Evolutionary conservation across 2,888 invertebrate genomes (phyloP).

Genomic region (Diplolepis rosae): DNA sequence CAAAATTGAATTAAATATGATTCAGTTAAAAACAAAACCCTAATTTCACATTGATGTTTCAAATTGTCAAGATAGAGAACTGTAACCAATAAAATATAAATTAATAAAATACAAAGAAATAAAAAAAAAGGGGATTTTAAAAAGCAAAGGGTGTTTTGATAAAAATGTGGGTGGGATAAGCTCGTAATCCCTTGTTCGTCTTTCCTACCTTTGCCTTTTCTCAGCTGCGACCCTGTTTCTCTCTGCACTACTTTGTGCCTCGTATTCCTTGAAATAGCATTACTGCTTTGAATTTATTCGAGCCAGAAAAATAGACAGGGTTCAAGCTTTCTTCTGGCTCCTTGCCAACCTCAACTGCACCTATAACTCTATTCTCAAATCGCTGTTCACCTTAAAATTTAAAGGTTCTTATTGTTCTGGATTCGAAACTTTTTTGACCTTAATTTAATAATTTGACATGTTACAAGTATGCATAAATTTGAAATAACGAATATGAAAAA

Average conservation of each 20-base stretch:
- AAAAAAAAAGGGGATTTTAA: not conserved
- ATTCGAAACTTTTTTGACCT: constrained; percentile 2
- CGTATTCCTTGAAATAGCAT: constrained; percentile 1
- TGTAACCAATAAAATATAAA: too few species aligned
- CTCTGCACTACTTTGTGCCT: not conserved
- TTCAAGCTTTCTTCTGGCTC: constrained; percentile 16
- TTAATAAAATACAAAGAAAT: not conserved
- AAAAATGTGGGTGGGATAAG: not conserved
- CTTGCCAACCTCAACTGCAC: constrained; percentile 4
- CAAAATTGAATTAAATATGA: too few species aligned
- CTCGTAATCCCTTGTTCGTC: not conserved
- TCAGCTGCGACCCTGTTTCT: constrained; percentile 13
- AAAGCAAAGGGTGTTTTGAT: too few species aligned
- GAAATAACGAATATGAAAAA: too few species aligned
- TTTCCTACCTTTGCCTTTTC: not conserved
- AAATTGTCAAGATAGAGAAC: too few species aligned
- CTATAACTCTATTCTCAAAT: not conserved
- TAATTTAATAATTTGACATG: not conserved
- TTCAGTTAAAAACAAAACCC: too few species aligned
- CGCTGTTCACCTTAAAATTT: constrained; percentile 5
- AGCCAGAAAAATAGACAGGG: not conserved
- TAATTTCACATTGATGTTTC: too few species aligned
- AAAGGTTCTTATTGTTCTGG: not conserved
- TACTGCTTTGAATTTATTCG: constrained; percentile 24
- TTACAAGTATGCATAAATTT: too few species aligned